Base-by-base conservation (phyloP, 1,140 invertebrate genomes). In the Contarinia nasturtii region DNA sequence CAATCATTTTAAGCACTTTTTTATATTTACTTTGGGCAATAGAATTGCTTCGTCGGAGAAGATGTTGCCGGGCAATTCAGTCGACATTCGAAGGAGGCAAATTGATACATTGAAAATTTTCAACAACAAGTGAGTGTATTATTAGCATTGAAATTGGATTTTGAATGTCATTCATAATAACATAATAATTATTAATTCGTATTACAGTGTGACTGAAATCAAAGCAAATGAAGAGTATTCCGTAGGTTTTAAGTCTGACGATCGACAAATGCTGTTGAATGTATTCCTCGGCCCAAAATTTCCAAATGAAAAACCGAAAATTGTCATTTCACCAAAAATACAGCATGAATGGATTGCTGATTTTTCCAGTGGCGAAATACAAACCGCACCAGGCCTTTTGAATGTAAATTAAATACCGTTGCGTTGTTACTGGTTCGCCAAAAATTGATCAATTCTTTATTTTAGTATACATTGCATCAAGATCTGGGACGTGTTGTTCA, bases 401-500 rank as follows among this genome's bases (percentile, higher is more conserved):
- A 82, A 82, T 66, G 76, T 78, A 68, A 68, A 61, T 59, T 49
- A 27, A 27, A 27, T 27, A n/a, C n/a, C n/a, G n/a, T 49, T 49
- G 8, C 8, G 34, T 36, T 10, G 8, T 36, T n/a, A 10, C 8
- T 36, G 8, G 8, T 36, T 10, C n/a, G 34, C 8, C n/a, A n/a
- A 36, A n/a, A 10, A n/a, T n/a, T 10, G 34, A 8, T 41, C 7
- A 41, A n/a, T 45, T 46, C 33, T 47, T 52, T 47, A 54, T 54
- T 50, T 52, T 48, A 78, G 75, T 85, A 77, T 57, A 78, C 80
- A 48, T 64, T 74, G 38, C 79, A 83, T 61, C 82, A 80, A 38
- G 82, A 85, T 66, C 68, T 85, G 48, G 81, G 82, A 17, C 68
- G 79, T 48, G 76, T 85, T 34, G 81, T 84, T 1, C 80, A 84